phyloP scores from a whole-genome alignment of 2,113 vertebrate genomes.

The Hystrix cristata region DNA sequence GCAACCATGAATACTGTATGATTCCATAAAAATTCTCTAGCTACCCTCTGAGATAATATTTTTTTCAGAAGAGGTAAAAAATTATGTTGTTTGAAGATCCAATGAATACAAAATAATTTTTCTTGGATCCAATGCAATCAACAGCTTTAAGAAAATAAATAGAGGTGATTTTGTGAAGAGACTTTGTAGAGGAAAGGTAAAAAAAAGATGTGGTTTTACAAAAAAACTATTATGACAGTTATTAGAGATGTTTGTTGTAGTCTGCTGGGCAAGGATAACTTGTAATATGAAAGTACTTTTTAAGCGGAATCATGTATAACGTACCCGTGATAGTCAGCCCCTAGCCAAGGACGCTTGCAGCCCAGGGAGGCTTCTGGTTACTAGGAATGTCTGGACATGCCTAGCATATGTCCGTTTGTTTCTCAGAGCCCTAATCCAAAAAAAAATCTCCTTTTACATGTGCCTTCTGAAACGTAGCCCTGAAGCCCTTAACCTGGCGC shows the following conservation, averaged over 20 bases:
- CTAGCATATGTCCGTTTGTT: background rate
- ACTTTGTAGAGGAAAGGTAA: background rate
- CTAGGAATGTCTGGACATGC: background rate
- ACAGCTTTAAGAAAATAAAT: background rate
- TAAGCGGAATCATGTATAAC: constrained; percentile 29
- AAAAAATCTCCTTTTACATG: constrained; percentile 55
- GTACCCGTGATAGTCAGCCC: constrained; percentile 54
- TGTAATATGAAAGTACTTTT: background rate
- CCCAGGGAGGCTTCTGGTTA: background rate
- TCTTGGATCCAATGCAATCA: background rate
- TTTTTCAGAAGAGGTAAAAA: background rate
- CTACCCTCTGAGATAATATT: background rate
- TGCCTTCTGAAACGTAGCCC: constrained; percentile 49
- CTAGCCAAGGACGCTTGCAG: background rate
- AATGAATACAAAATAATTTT: background rate
- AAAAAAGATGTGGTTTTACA: background rate
- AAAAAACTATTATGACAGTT: background rate
- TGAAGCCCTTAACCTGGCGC: constrained; percentile 71
- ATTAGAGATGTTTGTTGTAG: background rate
- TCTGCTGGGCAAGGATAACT: background rate
- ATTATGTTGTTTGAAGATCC: background rate
- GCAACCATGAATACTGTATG: background rate
- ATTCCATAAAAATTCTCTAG: background rate
- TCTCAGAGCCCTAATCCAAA: constrained; percentile 66
- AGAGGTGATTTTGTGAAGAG: background rate